Evolutionary conservation across 2,797 vertebrate species (phyloP).

Genomic region (Thamnophis elegans): DNA sequence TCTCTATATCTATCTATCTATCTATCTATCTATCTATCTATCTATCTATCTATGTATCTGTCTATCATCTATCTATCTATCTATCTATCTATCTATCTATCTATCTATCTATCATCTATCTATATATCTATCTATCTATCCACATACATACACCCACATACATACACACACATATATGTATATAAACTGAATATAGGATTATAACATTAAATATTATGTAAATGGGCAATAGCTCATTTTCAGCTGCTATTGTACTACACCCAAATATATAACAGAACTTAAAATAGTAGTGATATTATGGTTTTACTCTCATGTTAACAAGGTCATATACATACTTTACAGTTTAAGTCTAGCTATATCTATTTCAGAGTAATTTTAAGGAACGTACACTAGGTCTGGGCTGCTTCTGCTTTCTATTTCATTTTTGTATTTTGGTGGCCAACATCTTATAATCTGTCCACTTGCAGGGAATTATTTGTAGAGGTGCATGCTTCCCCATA

Average conservation of each 20-base stretch:
- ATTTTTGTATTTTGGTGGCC: not conserved
- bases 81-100: no score
- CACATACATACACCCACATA: no score
- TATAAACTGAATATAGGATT: not conserved
- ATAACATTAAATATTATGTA: not conserved
- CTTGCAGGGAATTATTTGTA: not conserved
- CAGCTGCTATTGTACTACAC: not conserved
- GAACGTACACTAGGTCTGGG: not conserved
- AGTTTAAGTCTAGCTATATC: not conserved
- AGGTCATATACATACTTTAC: not conserved
- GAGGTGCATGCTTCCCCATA: not conserved
- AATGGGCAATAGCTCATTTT: not conserved
- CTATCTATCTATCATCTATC: no score
- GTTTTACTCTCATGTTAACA: not conserved
- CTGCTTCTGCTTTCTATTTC: not conserved
- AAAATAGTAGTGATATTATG: not conserved
- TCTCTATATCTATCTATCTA: no score
- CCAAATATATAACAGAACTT: not conserved
- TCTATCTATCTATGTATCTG: no score
- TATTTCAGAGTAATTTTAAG: not conserved
- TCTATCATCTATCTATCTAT: no score
- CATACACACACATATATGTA: no score
- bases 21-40: no score
- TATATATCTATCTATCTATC: no score
- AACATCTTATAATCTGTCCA: not conserved